Conservation (phyloP, 2,888 invertebrate genomes). For the Caenorhabditis sp. region DNA sequence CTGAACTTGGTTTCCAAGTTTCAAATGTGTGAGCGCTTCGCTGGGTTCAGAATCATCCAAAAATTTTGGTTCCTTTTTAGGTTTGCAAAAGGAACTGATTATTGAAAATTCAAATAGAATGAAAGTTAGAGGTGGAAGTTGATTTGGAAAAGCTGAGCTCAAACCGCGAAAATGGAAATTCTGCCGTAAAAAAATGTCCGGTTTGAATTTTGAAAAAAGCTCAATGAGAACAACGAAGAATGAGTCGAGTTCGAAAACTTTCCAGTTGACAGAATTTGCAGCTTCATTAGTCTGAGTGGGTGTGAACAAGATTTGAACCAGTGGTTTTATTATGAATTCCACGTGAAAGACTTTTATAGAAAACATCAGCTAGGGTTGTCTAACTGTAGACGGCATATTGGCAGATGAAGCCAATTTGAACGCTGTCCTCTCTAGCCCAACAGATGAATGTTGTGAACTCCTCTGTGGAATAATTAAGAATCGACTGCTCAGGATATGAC, state of each 20-base stretch:
- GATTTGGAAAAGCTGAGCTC: too few species aligned
- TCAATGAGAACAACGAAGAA: neutral
- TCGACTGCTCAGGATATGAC: constrained; percentile 37
- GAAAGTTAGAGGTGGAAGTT: too few species aligned
- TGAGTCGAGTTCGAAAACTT: neutral
- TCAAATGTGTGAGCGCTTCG: neutral
- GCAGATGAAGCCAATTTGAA: constrained; percentile 33
- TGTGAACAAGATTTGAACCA: neutral
- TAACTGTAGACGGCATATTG: constrained; percentile 22
- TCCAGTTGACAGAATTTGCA: neutral
- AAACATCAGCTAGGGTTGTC: neutral
- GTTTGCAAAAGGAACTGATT: neutral
- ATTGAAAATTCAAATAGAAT: neutral
- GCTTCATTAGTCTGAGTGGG: neutral
- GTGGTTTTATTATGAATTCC: too few species aligned
- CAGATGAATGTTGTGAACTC: neutral
- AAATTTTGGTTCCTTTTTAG: constrained; percentile 2
- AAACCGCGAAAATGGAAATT: too few species aligned
- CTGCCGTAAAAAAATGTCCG: too few species aligned
- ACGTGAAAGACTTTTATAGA: too few species aligned
- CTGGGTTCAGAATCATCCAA: neutral
- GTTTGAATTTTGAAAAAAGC: neutral
- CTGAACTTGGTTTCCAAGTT: neutral
- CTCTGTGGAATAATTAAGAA: constrained; percentile 31
- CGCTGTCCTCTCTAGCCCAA: constrained; percentile 2